Percentiles rank a stretch among this genome's conserved stretches.
Conservation (phyloP, 2,113 vertebrate species). For the Parus major region DNA sequence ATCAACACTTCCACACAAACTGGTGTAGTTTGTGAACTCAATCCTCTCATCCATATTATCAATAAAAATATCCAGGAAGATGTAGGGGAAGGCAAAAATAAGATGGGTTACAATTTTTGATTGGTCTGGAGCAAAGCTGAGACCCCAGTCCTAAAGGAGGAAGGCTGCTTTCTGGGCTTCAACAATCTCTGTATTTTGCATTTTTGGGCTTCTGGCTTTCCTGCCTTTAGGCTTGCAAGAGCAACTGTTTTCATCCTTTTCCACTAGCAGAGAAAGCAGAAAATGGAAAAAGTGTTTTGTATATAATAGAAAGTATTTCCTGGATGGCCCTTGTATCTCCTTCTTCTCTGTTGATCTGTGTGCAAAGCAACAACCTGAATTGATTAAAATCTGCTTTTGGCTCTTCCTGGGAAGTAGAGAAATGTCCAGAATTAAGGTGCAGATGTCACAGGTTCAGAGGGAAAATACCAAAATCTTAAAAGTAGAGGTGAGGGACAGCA, state of each 20-base stretch:
- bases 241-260: not conserved
- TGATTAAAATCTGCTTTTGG: accelerated
- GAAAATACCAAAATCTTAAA: not conserved
- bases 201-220: not conserved
- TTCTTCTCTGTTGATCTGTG: not conserved
- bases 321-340: not conserved
- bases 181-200: not conserved
- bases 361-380: not conserved
- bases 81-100: not conserved
- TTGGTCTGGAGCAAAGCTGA: not conserved
- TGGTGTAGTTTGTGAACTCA: not conserved
- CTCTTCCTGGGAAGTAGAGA: not conserved
- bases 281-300: not conserved
- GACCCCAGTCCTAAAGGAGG: not conserved
- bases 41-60: not conserved
- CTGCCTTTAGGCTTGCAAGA: not conserved
- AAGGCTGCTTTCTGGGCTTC: not conserved
- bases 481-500: not conserved
- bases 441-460: not conserved
- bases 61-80: not conserved
- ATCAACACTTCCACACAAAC: accelerated
- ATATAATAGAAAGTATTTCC: not conserved
- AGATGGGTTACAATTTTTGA: no score
- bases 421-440: not conserved
- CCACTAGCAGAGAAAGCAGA: not conserved